Evolutionary conservation across 2,888 invertebrate species (phyloP), one percentile per base, ranked within the genome.

Genomic region (Priapulus caudatus): DNA sequence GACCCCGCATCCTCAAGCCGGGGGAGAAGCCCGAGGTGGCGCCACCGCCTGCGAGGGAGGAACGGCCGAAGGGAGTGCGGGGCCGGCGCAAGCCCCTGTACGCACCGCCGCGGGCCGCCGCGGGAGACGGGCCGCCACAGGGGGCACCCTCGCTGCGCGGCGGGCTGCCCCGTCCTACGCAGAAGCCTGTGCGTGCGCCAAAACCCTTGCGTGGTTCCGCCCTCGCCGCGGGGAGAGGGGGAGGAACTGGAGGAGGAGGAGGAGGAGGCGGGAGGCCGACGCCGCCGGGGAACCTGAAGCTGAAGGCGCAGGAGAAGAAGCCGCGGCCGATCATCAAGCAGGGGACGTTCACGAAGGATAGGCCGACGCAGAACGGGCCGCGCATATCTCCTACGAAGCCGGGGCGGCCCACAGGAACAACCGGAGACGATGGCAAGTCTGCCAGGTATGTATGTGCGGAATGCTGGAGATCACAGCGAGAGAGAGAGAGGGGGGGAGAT

Each of bases 291-390:
- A 43, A 49, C 15, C 49, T 10, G 47, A 5, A 46, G 18, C 24
- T n/a, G 10, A 5, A 5, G 48, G 23, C 10, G 4, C 4, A 23
- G 2, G 51, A 50, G 4, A 64, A 63, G 18, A 55, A 63, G 52
- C 66, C 66, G 15, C 63, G 60, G 51, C 61, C 63, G 1, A 60
- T 62, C 2, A 84, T 85, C 59, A 78, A 91, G 22, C 90, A 92
- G 70, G 88, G 88, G 15, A 92, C 92, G 0, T 92, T 92, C 67
- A 86, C 88, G 0, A 91, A 90, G 71, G 89, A 90, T 61, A 62
- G 67, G n/a, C 59, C 66, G 18, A 58, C 63, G 2, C 21, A 52
- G 16, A 63, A 60, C 54, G 60, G 59, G 5, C 63, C 63, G 4
- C 58, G 59, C 4, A 60, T 61, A 23, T 23, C 51, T 16, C 24